Conservation (phyloP, 2,113 vertebrate genomes). For the Leptocoma aspasia region DNA sequence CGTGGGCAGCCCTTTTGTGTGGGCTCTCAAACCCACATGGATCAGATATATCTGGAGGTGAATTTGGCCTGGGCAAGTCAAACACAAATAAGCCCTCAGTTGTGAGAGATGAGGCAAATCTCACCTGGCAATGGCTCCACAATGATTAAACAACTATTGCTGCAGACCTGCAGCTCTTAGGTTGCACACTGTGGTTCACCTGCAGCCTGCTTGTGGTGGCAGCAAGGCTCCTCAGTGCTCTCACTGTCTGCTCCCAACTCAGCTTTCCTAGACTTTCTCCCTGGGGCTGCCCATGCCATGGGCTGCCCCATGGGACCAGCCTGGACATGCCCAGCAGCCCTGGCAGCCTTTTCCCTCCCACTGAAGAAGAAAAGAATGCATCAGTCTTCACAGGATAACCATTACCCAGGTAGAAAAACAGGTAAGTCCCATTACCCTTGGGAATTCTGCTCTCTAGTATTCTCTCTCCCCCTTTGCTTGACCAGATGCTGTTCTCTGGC, state of each 20-base stretch:
- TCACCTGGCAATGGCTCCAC: not conserved
- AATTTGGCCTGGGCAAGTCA: not conserved
- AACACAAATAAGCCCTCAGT: not conserved
- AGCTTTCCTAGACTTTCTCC: not conserved
- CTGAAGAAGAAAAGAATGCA: not conserved
- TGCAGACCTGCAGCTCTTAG: not conserved
- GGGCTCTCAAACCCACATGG: not conserved
- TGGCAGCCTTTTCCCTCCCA: not conserved
- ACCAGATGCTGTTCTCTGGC: not conserved
- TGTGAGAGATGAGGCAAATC: not conserved
- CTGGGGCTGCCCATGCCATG: accelerated
- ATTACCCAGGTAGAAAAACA: not conserved
- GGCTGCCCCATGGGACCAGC: not conserved
- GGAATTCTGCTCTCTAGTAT: not conserved
- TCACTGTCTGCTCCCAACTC: not conserved
- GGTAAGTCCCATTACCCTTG: not conserved
- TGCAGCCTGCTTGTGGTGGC: not conserved
- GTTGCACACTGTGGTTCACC: not conserved
- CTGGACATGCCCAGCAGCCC: not conserved
- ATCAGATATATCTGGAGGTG: not conserved
- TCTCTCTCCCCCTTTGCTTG: not conserved
- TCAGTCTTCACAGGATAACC: not conserved
- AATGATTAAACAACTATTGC: accelerated
- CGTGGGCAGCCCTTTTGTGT: not conserved
- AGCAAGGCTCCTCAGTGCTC: not conserved